phyloP scores from a whole-genome alignment of 2,113 vertebrate genomes.

The Plotosus lineatus region DNA sequence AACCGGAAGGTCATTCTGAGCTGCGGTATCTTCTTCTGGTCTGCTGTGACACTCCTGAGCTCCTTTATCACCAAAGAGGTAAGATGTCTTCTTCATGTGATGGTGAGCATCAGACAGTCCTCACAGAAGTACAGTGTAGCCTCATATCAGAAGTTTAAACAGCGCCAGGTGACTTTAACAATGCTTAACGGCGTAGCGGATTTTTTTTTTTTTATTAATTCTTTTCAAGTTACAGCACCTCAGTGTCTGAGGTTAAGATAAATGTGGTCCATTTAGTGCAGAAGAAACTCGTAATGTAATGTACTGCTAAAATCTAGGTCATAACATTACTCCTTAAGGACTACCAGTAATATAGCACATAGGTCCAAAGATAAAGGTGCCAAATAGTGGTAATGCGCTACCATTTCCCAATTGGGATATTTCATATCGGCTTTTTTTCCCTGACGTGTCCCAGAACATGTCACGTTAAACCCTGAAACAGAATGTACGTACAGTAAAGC shows the following conservation, averaged over 20 bases:
- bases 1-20: slow-evolving; percentile 97
- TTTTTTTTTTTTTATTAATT: background rate
- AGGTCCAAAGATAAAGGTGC: background rate
- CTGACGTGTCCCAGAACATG: background rate
- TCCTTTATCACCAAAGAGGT: slow-evolving; percentile 97
- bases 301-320: background rate
- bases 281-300: background rate
- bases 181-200: no score
- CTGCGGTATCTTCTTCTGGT: slow-evolving; percentile 98
- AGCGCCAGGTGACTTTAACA: background rate
- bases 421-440: background rate
- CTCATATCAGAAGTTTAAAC: background rate
- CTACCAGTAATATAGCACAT: background rate
- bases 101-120: background rate
- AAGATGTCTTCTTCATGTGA: slow-evolving; percentile 31
- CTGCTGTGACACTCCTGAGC: slow-evolving; percentile 88
- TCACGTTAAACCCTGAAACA: background rate
- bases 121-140: background rate
- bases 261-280: background rate
- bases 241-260: background rate
- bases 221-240: background rate
- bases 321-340: slow-evolving; percentile 1
- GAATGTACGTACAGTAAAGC: background rate
- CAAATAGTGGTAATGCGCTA: no score
- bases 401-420: background rate